phyloP scores from a whole-genome alignment of 2,888 invertebrate species.

The Diabrotica balteata region DNA sequence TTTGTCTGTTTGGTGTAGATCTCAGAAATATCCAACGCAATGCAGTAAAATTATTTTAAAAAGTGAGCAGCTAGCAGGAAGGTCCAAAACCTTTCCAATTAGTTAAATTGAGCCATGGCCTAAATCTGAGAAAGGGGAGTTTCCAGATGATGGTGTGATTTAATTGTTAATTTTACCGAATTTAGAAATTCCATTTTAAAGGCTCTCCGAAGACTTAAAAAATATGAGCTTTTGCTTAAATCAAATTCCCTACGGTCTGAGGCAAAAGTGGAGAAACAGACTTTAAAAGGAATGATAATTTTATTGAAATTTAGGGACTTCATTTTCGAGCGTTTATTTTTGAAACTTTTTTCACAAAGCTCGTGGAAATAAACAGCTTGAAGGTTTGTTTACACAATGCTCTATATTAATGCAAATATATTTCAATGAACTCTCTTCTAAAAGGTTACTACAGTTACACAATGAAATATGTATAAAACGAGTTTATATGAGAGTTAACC shows the following conservation, averaged over 20 bases:
- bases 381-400: neutral
- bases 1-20: too few species aligned
- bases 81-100: neutral
- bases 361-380: too few species aligned
- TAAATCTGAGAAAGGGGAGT: slow-evolving; percentile 3
- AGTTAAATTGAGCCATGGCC: slow-evolving; percentile 2
- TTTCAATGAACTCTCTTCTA: slow-evolving; percentile 2
- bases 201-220: neutral
- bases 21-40: neutral
- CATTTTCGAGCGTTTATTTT: neutral
- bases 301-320: neutral
- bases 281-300: slow-evolving; percentile 2
- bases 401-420: slow-evolving; percentile 5
- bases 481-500: too few species aligned
- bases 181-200: slow-evolving; percentile 2
- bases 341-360: too few species aligned
- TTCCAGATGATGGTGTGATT: slow-evolving; percentile 1
- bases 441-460: neutral
- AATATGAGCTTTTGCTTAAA: neutral
- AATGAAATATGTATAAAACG: too few species aligned
- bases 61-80: too few species aligned
- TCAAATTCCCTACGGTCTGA: slow-evolving; percentile 1
- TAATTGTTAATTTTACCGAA: slow-evolving; percentile 9
- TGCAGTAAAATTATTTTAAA: too few species aligned
- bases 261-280: neutral